phyloP scores from a whole-genome alignment of 2,113 vertebrate genomes.

The cat (Felis catus) region DNA sequence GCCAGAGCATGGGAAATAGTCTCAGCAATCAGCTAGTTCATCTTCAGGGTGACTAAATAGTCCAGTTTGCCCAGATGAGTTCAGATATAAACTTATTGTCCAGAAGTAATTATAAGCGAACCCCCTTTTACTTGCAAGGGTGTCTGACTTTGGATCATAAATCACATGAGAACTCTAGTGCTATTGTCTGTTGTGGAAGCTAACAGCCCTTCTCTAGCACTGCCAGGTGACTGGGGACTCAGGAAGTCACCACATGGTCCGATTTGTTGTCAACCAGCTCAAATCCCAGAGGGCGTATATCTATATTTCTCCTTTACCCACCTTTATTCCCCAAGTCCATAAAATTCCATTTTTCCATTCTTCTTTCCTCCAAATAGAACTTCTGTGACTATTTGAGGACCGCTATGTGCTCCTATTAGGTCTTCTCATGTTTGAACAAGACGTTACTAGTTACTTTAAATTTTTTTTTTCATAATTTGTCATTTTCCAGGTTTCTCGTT shows the following conservation, averaged over 20 bases:
- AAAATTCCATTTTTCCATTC: background rate
- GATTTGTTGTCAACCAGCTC: fast-evolving
- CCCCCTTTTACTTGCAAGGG: background rate
- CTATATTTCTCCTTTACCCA: fast-evolving
- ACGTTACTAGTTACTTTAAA: background rate
- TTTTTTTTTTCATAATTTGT: background rate
- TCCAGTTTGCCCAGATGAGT: background rate
- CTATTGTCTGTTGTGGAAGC: background rate
- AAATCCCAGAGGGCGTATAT: background rate
- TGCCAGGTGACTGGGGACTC: background rate
- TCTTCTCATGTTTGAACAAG: background rate
- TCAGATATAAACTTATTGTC: background rate
- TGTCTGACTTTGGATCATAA: background rate
- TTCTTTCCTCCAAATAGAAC: background rate
- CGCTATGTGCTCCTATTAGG: background rate
- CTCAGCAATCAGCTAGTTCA: background rate
- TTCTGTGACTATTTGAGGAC: background rate
- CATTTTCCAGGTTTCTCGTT: background rate
- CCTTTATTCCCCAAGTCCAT: background rate
- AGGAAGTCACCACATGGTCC: fast-evolving
- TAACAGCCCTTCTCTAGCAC: background rate
- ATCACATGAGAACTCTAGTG: background rate
- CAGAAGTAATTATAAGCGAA: background rate
- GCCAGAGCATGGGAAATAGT: background rate
- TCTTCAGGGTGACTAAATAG: background rate